These are phyloP conservation scores for Nasonovia ribisnigri DNA, from an alignment of 2,888 invertebrate genomes.

Conservation along the genomic window DNA sequence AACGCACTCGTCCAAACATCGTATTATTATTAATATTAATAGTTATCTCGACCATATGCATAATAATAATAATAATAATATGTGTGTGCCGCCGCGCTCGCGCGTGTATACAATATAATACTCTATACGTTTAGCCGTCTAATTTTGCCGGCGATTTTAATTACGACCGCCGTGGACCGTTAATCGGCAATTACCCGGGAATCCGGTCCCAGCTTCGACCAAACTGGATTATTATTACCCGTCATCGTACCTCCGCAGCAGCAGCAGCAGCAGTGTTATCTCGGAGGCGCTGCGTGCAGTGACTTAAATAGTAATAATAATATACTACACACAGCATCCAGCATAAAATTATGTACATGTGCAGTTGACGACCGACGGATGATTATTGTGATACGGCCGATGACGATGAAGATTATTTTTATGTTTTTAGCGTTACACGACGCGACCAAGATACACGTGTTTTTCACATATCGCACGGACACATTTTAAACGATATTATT, in stretches of 20 bases:
- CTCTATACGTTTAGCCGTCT: not conserved
- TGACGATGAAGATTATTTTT: not conserved
- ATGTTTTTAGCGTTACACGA: not conserved
- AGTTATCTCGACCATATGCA: not conserved
- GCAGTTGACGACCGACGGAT: not conserved
- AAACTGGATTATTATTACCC: constrained; percentile 23
- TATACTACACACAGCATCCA: not conserved
- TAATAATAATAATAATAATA: not conserved
- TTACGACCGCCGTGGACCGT: constrained; percentile 34
- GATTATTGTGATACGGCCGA: not conserved
- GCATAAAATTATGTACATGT: not conserved
- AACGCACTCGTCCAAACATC: constrained; percentile 9
- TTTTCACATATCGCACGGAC: not conserved
- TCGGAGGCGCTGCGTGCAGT: not conserved
- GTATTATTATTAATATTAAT: not conserved
- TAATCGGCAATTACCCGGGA: constrained; percentile 53
- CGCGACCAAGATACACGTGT: not conserved
- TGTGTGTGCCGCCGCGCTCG: not conserved
- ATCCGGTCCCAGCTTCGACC: constrained; percentile 35
- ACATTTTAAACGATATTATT: not conserved
- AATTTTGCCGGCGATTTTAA: constrained; percentile 49
- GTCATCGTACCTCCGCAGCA: not conserved
- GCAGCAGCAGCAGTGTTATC: not conserved
- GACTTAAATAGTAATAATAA: not conserved
- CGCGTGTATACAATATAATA: not conserved